phyloP scores from a whole-genome alignment of 2,888 invertebrate species.

The Orchestes rusci region DNA sequence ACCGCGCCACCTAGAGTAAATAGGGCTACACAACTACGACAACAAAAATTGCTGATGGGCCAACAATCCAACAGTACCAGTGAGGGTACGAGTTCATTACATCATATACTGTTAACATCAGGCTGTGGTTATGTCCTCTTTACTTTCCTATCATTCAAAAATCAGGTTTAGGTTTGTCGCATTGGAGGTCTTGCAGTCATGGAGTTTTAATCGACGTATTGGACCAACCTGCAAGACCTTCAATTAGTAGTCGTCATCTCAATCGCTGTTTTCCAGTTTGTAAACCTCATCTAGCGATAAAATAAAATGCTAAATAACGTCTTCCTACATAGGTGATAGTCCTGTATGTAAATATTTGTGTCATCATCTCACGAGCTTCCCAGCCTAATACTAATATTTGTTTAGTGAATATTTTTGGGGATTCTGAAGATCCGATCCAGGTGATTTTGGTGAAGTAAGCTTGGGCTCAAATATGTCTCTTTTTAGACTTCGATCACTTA shows the following conservation, averaged over 20 bases:
- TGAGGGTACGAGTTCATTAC: slow-evolving; percentile 37
- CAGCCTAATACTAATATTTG: no score
- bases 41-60: slow-evolving; percentile 37
- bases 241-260: background rate
- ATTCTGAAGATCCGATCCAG: no score
- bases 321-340: background rate
- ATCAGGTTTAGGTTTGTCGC: background rate
- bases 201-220: background rate
- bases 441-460: no score
- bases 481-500: no score
- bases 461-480: no score
- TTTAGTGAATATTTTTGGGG: no score
- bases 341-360: background rate
- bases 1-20: slow-evolving; percentile 39
- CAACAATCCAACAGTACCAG: slow-evolving; percentile 38
- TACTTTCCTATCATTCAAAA: slow-evolving; percentile 13
- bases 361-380: no score
- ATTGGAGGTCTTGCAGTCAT: background rate
- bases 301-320: no score
- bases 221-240: slow-evolving; percentile 3
- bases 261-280: background rate
- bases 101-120: slow-evolving; percentile 14
- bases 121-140: no score
- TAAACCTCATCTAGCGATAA: background rate
- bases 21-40: slow-evolving; percentile 42